These are phyloP conservation scores for Ophthalmolycus amberensis DNA, from an alignment of 2,113 vertebrate species.

Conservation along the genomic window DNA sequence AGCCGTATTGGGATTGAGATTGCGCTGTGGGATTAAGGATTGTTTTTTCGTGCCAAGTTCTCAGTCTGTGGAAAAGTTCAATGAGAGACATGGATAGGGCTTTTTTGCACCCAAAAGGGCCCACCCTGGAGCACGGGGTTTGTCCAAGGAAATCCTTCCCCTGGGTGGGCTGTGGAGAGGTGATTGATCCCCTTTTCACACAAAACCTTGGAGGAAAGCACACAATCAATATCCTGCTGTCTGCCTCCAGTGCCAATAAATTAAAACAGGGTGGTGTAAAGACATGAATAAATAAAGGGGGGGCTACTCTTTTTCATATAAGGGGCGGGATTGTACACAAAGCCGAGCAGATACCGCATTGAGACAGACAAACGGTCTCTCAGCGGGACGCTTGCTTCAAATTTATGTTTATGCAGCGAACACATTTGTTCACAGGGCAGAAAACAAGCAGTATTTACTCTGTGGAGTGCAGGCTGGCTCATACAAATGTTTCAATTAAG, in stretches of 20 bases:
- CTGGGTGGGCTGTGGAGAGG: constrained; percentile 61
- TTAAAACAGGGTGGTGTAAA: constrained; percentile 60
- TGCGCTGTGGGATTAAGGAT: constrained; percentile 56
- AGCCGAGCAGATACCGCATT: constrained; percentile 54
- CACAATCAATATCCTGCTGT: constrained; percentile 75
- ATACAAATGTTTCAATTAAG: constrained; percentile 68
- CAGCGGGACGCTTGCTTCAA: constrained; percentile 49
- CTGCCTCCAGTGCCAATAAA: constrained; percentile 71
- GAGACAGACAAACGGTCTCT: constrained; percentile 51
- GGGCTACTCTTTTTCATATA: constrained; percentile 55
- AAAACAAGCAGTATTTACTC: constrained; percentile 63
- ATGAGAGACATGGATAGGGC: constrained; percentile 28
- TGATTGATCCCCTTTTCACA: constrained; percentile 61
- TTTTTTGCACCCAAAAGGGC: constrained; percentile 47
- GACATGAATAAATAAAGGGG: constrained; percentile 72
- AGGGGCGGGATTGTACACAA: constrained; percentile 35
- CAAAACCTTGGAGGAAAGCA: constrained; percentile 52
- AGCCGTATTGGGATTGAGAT: constrained; percentile 56
- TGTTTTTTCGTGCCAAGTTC: constrained; percentile 36
- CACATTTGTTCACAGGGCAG: constrained; percentile 50
- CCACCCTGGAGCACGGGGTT: constrained; percentile 46
- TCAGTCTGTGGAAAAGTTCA: constrained; percentile 35
- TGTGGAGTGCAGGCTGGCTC: constrained; percentile 32
- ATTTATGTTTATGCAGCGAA: constrained; percentile 59
- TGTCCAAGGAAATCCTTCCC: constrained; percentile 26